Evolutionary conservation across 2,113 vertebrate species (phyloP).

Genomic region (Carassius gibelio): DNA sequence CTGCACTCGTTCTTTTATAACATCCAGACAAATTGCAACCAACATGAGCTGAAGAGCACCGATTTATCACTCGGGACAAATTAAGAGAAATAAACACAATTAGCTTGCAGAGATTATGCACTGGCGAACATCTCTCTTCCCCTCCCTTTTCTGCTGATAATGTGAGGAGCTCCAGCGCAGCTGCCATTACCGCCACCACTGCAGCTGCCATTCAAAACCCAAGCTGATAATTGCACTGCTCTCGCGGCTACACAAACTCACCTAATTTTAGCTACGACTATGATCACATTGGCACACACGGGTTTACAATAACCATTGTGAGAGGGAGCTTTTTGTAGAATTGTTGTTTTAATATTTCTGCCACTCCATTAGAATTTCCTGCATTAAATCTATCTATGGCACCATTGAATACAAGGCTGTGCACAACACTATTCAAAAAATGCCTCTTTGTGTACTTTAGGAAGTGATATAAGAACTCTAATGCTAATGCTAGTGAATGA

Average conservation of each 20-base stretch:
- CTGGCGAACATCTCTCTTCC: constrained; percentile 53
- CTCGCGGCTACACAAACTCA: constrained; percentile 65
- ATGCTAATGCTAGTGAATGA: neutral
- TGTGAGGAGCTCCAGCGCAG: constrained; percentile 55
- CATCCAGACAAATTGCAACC: constrained; percentile 70
- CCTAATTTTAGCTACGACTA: constrained; percentile 64
- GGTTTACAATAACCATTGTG: constrained; percentile 25
- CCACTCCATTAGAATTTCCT: constrained; percentile 22
- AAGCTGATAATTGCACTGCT: constrained; percentile 70
- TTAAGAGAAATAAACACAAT: constrained; percentile 81
- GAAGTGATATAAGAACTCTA: neutral
- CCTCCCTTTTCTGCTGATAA: constrained; percentile 50
- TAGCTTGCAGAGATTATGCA: constrained; percentile 67
- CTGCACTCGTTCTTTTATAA: constrained; percentile 64
- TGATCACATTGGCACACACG: constrained; percentile 47
- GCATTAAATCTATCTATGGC: neutral
- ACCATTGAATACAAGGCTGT: neutral
- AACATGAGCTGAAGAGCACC: constrained; percentile 67
- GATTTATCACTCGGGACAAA: constrained; percentile 78
- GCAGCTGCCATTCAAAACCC: constrained; percentile 64
- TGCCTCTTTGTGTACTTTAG: neutral
- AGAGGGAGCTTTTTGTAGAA: constrained; percentile 30
- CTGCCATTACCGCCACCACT: constrained; percentile 65
- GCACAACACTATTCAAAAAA: neutral
- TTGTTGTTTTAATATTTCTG: constrained; percentile 46